Evolutionary conservation across 2,797 vertebrate species (phyloP), one percentile per base, ranked within the genome.

Genomic region (Oryzias dopingdopingensis): DNA sequence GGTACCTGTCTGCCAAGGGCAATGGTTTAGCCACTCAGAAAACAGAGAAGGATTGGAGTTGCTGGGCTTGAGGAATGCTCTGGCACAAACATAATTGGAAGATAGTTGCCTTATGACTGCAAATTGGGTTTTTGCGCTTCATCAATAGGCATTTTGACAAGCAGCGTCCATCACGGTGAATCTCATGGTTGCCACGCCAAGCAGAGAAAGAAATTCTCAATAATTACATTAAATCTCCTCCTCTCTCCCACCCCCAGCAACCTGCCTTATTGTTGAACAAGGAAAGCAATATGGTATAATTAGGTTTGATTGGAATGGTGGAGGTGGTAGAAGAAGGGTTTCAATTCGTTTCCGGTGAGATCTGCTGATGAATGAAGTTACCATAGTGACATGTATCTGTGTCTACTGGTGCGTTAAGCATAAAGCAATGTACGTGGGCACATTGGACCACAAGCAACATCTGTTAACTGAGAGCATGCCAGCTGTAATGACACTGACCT

Each of bases 271-370:
- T 94, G 93, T 95, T 88, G 92, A 93, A 96, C 95, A 94, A 94
- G 94, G 94, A 96, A 95, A 95, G 95, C 94, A 92, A 94, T 94
- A 93, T 93, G 94, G 93, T 93, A 92, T 96, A 96, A 96, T 98
- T 96, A 96, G 94, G 92, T 94, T 94, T 96, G 95, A 96, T 95
- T 95, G 92, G 94, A 93, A 76, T 46, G 59, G 72, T 49, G 61
- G 72, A 6, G 44, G 67, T 14, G 43, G 62, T 17, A 58, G 58
- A 47, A 58, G 43, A 23, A 45, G 43, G 62, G 52, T 17, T 62
- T 60, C 86, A 91, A 90, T 90, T 89, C 88, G 83, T 94, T 95
- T 96, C 94, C 91, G 90, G 93, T 94, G 92, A 93, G 91, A 94
- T 94, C 93, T 90, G 89, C 79, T 95, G 94, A 94, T 95, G 93